Evolutionary conservation across 1,140 invertebrate species (phyloP), one percentile per base, ranked within the genome.

Genomic region (Geopemphigus sp.): DNA sequence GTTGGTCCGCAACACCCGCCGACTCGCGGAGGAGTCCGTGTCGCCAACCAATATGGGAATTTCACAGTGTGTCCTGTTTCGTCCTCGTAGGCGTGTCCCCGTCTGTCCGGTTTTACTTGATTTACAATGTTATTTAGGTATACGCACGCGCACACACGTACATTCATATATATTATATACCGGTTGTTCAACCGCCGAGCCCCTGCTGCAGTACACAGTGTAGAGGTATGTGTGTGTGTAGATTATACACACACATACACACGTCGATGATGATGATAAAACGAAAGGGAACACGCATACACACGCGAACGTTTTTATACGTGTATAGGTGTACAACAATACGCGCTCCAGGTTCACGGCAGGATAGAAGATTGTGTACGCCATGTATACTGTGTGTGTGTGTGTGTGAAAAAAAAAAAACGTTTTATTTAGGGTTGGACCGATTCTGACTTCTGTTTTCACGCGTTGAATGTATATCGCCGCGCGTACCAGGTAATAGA

Each of bases 31-130:
- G 45, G 24, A 54, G 68, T 72, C 68, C 68, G 68, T 54, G 50
- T 53, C 26, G 24, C 68, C 53, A 47, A 63, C 74, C 56, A 61
- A 78, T 78, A 78, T 74, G 56, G 39, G 56, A 76, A 76, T 61
- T 63, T 39, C 32, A 39, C 50, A 22, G 68, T 72, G 47, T 72
- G 47, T 54, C 68, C 68, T 54, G 68, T 54, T 53, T 29, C 68
- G 68, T 68, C 19, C 61, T 24, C 61, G 57, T 57, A 29, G 74
- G 74, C 74, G 74, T 78, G 74, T 63, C 74, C 57, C 39, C 6
- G 56, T 26, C 74, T 19, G 74, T 78, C 74, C 74, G 74, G 74
- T 78, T 78, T 78, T 29, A 78, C 57, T 63, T 78, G 74, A 78
- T 78, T 78, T 78, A 78, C 39, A 26, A 29, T 63, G 32, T 59